Evolutionary conservation across 2,797 vertebrate species (phyloP).

Genomic region (Enteromius mattozi): DNA sequence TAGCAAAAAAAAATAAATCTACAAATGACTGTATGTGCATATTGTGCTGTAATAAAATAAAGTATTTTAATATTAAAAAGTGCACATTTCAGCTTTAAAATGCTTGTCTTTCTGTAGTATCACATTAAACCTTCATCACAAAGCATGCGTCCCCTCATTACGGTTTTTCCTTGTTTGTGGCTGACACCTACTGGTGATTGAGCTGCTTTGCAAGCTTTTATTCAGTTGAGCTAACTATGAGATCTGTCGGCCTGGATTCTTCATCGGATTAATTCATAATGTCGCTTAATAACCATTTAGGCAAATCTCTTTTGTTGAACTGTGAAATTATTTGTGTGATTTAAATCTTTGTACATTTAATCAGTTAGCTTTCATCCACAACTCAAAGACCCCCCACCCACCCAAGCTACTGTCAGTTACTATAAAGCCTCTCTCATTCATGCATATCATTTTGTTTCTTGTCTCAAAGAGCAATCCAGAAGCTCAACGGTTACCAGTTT

Average conservation of each 20-base stretch:
- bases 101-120: neutral
- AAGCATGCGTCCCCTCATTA: neutral
- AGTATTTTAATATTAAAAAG: neutral
- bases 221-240: neutral
- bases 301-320: neutral
- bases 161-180: slow-evolving; percentile 15
- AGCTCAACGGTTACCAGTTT: slow-evolving; percentile 92
- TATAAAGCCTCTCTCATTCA: neutral
- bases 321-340: neutral
- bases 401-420: neutral
- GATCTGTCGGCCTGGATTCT: slow-evolving; percentile 1
- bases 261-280: neutral
- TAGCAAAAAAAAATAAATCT: neutral
- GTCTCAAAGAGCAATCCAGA: slow-evolving; percentile 89
- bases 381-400: too few relatives aligned
- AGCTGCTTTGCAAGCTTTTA: slow-evolving; percentile 25
- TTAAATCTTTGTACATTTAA: neutral
- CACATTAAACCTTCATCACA: neutral
- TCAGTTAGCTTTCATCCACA: neutral
- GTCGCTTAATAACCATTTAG: slow-evolving; percentile 7
- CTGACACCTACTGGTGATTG: slow-evolving; percentile 59
- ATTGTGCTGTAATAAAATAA: neutral
- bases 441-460: neutral
- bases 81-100: neutral
- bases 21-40: neutral